Evolutionary conservation across 2,797 vertebrate genomes (phyloP), one percentile per base, ranked within the genome.

Genomic region (Darevskia nairensis): DNA sequence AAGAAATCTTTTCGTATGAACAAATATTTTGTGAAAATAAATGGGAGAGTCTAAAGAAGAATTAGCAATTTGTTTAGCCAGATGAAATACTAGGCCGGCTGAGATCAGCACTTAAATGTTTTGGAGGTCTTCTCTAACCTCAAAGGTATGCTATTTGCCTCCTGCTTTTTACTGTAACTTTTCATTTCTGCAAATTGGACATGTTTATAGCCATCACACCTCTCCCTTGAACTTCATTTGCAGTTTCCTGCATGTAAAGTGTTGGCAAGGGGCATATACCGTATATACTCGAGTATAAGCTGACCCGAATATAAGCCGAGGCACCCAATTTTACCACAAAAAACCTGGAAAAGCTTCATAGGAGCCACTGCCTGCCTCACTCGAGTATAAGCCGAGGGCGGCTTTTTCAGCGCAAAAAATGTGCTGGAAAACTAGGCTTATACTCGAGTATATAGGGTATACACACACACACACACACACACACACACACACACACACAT

Each of bases 121-220:
- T 68, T 32, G 84, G 83, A 79, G 86, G 82, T 79, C 69, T 90
- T 69, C 86, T 89, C 90, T 88, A 89, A 50, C 89, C 95, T 87
- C 69, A 89, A 84, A 23, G 27, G 44, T 25, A 91, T 84, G 88
- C 80, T 93, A 86, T 94, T 96, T 95, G 91, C 88, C 93, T 96
- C 95, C 95, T 91, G 32, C 74, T 2, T 88, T 89, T 89, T 55
- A 82, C 61, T 82, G 35, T 68, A 68, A 81, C 46, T 78, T 89
- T 87, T 78, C 76, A 4, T 0, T 61, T 86, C 80, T 75, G 44
- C 78, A 86, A 91, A 91, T 92, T 83, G 29, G 91, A 87, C 93
- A 39, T 86, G 69, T 80, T 90, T 88, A 83, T 88, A 95, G 92
- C 92, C 89, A 95, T 96, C 91, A 94, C 94, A 95, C 94, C 94